Evolutionary conservation across 2,113 vertebrate species (phyloP).

Genomic region (Amblyornis subalaris): DNA sequence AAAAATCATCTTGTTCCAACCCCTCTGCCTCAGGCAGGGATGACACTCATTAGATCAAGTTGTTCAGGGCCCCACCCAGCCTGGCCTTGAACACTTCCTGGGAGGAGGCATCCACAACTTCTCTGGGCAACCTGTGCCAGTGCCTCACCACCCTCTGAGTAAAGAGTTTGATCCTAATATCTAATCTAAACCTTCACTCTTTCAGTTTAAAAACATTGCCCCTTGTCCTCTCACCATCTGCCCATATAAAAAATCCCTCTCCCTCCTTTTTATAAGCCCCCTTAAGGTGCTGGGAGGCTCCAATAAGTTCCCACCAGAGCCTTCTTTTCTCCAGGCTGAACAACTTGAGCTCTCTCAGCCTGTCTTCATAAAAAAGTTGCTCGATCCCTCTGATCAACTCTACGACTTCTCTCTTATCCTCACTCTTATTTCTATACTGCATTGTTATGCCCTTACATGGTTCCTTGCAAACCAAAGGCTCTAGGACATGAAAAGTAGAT

Average conservation of each 20-base stretch:
- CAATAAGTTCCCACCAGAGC: background rate
- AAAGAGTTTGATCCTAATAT: background rate
- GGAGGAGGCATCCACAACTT: background rate
- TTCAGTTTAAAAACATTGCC: background rate
- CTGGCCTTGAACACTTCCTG: background rate
- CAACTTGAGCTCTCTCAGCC: background rate
- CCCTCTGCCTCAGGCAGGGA: background rate
- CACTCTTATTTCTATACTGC: background rate
- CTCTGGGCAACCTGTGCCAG: background rate
- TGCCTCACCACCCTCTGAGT: background rate
- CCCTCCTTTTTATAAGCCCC: background rate
- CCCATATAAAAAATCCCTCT: too few relatives aligned
- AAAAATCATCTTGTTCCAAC: background rate
- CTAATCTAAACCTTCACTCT: background rate
- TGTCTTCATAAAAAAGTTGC: background rate
- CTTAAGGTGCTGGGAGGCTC: fast-evolving
- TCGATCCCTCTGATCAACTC: background rate
- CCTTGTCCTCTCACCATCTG: background rate
- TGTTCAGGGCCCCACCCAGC: background rate
- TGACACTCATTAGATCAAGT: background rate
- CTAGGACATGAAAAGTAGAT: background rate
- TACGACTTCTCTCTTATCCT: background rate
- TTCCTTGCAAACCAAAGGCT: background rate
- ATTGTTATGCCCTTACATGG: background rate
- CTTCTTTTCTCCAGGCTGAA: background rate